Percentiles rank a stretch among this genome's conserved stretches.
These are phyloP conservation scores for Protonemura montana DNA, from an alignment of 2,888 invertebrate species.

Conservation along the genomic window DNA sequence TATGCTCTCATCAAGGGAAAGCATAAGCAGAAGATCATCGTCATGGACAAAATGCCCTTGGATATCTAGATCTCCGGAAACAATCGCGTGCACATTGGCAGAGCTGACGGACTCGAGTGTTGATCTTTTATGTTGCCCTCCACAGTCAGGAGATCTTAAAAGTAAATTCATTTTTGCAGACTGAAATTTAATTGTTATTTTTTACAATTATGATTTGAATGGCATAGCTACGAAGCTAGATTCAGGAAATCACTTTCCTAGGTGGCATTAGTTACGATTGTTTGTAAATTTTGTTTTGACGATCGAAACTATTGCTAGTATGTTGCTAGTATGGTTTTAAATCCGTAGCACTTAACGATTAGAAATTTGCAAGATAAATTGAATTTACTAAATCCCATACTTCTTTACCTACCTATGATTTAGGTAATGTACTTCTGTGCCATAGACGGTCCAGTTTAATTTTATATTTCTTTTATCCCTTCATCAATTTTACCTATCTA, in stretches of 20 bases:
- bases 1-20: slow-evolving; percentile 50
- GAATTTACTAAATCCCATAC: not conserved
- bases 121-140: slow-evolving; percentile 3
- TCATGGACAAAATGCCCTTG: slow-evolving; percentile 45
- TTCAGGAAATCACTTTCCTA: not conserved
- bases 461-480: not conserved
- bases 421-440: not conserved
- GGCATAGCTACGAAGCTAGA: not conserved
- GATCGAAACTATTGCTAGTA: no score
- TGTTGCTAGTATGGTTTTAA: not conserved
- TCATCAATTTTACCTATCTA: not conserved
- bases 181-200: not conserved
- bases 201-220: not conserved
- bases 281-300: not conserved
- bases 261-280: not conserved
- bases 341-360: not conserved
- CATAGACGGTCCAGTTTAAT: not conserved
- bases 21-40: slow-evolving; percentile 45
- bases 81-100: not conserved
- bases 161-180: not conserved
- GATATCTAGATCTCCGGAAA: not conserved
- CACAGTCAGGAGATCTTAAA: not conserved
- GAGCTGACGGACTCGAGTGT: not conserved
- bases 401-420: not conserved
- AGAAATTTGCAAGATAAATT: not conserved